Evolutionary conservation across 2,888 invertebrate species (phyloP), one percentile per base, ranked within the genome.

Genomic region (Spisula subtruncata): DNA sequence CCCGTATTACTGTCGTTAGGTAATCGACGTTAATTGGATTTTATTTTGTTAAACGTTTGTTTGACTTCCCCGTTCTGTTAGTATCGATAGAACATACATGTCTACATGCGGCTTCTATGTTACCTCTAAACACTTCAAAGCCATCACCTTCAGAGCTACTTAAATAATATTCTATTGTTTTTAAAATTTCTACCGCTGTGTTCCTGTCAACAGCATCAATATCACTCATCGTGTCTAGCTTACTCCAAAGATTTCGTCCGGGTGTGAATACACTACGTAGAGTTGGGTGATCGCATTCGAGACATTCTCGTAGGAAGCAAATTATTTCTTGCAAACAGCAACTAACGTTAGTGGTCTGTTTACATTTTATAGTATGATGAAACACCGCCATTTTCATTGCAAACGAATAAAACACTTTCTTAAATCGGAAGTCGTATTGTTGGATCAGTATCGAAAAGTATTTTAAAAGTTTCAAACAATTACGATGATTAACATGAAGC

Each of bases 371-470:
- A 12, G 35, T 1, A 20, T 83, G 83, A 20, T 83, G 83, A 46
- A 71, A 71, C 2, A 83, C 16, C 18, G 83, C 83, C 83, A 71
- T 83, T 46, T 83, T 83, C 48, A 83, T 46, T 10, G 83, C 48
- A 46, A 83, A 83, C 8, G 83, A 83, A 20, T 48, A 71, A 25
- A 83, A 71, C 10, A 83, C 16, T 35, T 25, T 71, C 25, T 71
- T 83, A 18, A 83, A 8, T 6, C 71, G 48, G 48, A 83, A 83
- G 18, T 83, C 48, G 48, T 46, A 29, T 25, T 71, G 41, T n/a
- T 66, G 29, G 5, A 83, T 83, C 16, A 35, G 41, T 46, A 16
- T 46, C 0, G 83, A 41, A 41, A 83, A 66, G 48, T 83, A 83
- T 83, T 83, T 83, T 20, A 83, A 29, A n/a, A 83, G 41, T 20